Evolutionary conservation across 1,140 invertebrate species (phyloP), one percentile per base, ranked within the genome.

Genomic region (Coptotermes formosanus): DNA sequence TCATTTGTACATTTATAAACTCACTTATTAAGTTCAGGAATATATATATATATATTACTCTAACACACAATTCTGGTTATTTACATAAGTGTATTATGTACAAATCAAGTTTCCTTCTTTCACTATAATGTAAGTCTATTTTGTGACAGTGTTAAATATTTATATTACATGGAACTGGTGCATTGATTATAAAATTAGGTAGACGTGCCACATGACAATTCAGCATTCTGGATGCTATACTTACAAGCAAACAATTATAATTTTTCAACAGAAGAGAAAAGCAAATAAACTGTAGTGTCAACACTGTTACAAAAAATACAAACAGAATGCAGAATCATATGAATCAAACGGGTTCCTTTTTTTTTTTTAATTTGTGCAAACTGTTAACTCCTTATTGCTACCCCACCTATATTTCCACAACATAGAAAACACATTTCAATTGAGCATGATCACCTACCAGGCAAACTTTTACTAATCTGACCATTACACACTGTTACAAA

Each of bases 11-110:
- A 75, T 75, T 75, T 75, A 75, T 2, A 75, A 55, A 0, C 3
- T 55, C 14, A 55, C 12, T 55, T 55, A 55, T 55, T 21, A 55
- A 75, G 25, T 75, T 30, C 64, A 12, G 64, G 0, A 75, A 30
- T n/a, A 64, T 75, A 75, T 69, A 69, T 69, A 30, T 30, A n/a
- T 75, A 75, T 75, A 75, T 75, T 75, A 75, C 25, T 75, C 25
- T 30, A 75, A n/a, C 64, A 75, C 30, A 75, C 7, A 75, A 25
- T 30, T 55, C n/a, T 75, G 25, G n/a, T 7, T 75, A 75, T 75
- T 75, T 75, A 75, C 64, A 75, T 64, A n/a, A n/a, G 64, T 75
- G 64, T 75, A 75, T n/a, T 69, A 75, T 75, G n/a, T 75, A 75
- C 64, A 75, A 30, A 64, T 16, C 7, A n/a, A 6, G 9, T 11